phyloP scores from a whole-genome alignment of 2,888 invertebrate species.

The Heliconius hortense region DNA sequence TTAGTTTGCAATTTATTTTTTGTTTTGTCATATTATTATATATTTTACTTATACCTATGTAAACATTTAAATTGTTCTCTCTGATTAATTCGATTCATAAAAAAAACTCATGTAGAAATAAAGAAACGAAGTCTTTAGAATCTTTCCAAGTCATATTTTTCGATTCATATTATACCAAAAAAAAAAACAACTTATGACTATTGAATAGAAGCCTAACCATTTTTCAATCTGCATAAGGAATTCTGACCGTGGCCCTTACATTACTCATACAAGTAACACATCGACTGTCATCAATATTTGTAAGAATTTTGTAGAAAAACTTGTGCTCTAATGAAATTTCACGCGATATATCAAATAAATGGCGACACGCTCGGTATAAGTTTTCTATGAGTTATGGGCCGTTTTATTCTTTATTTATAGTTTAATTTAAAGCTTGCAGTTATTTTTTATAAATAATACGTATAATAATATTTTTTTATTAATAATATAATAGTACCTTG shows the following conservation, averaged over 20 bases:
- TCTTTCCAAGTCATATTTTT: not conserved
- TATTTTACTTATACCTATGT: too few species aligned
- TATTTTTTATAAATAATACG: not conserved
- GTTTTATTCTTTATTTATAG: slow-evolving; percentile 26
- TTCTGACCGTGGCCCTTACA: slow-evolving; percentile 10
- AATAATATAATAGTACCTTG: too few species aligned
- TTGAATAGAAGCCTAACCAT: not conserved
- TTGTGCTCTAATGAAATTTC: slow-evolving; percentile 28
- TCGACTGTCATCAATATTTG: slow-evolving; percentile 29
- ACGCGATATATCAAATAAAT: slow-evolving; percentile 27
- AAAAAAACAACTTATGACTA: not conserved
- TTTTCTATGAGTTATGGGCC: slow-evolving; percentile 24
- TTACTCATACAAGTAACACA: slow-evolving; percentile 30
- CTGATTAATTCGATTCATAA: too few species aligned
- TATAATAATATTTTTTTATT: too few species aligned
- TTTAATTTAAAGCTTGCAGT: slow-evolving; percentile 1
- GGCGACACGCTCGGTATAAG: slow-evolving; percentile 16
- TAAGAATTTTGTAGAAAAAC: slow-evolving; percentile 27
- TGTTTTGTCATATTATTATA: too few species aligned
- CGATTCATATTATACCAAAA: not conserved
- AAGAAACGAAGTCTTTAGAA: too few species aligned
- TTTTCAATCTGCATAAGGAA: slow-evolving; percentile 2
- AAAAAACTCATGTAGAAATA: too few species aligned
- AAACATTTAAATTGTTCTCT: too few species aligned
- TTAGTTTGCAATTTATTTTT: too few species aligned